Conservation (phyloP, 2,113 vertebrate species). For the Brachyhypopomus occidentalis region DNA sequence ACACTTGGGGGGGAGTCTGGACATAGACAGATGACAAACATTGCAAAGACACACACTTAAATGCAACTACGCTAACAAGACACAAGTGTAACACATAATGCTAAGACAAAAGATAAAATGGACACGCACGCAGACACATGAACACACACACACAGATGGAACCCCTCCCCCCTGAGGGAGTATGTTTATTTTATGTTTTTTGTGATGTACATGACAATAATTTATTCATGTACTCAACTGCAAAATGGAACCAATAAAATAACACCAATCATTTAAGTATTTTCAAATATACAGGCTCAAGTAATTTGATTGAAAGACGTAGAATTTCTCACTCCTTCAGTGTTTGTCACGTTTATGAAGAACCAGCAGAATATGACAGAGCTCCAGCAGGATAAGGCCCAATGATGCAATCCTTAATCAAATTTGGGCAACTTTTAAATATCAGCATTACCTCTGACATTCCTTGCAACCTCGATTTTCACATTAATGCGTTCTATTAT, state of each 20-base stretch:
- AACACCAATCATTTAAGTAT: neutral
- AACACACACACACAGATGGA: too few relatives aligned
- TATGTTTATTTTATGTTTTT: too few relatives aligned
- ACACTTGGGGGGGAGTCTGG: too few relatives aligned
- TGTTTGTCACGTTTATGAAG: neutral
- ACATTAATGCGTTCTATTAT: slow-evolving; percentile 33
- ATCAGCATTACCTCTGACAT: slow-evolving; percentile 37
- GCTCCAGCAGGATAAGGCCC: slow-evolving; percentile 26
- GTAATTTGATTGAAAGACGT: neutral
- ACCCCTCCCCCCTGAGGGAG: too few relatives aligned
- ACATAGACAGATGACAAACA: too few relatives aligned
- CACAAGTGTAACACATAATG: too few relatives aligned
- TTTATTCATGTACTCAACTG: neutral
- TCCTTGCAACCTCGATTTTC: slow-evolving; percentile 9
- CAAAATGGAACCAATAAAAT: neutral
- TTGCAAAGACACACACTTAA: too few relatives aligned
- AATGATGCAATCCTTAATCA: slow-evolving; percentile 46
- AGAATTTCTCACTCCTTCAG: neutral
- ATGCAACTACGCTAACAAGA: too few relatives aligned
- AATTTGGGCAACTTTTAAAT: slow-evolving; percentile 43
- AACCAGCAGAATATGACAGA: slow-evolving; percentile 21
- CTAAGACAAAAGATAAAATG: too few relatives aligned
- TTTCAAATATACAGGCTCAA: neutral
- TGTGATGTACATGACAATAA: neutral
- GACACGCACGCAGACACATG: too few relatives aligned